Evolutionary conservation across 2,888 invertebrate genomes (phyloP), one percentile per base, ranked within the genome.

Genomic region (Chymomyza amoena): DNA sequence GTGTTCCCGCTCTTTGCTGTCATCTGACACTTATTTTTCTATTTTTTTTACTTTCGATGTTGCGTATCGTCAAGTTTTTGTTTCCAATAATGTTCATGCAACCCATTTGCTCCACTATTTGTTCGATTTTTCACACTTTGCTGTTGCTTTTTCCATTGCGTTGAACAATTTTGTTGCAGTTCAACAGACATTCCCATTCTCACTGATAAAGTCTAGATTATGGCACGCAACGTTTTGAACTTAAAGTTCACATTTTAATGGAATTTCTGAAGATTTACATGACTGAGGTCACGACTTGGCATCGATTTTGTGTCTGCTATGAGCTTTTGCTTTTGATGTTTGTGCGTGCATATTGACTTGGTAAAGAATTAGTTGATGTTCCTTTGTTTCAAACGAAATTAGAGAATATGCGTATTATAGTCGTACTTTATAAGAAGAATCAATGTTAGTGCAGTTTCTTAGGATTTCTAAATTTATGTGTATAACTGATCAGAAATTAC

Each of bases 221-320:
- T 82, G 73, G 77, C 88, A 88, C 89, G 84, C 87, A 87, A 77
- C 74, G 68, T 69, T 76, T 78, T 89, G 88, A 89, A 89, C 89
- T 87, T 86, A 57, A 72, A 77, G 88, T 89, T 89, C 88, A 89
- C 77, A 76, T 79, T 85, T 82, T 82, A 88, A 88, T 88, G 82
- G 84, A 82, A 85, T 85, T 85, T 83, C 74, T 75, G 77, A 75
- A 87, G 87, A 87, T 84, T 87, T 82, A 84, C 87, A 84, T 75
- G 81, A 73, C 80, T 68, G 77, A 76, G 79, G 75, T 84, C 78
- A 67, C 60, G 80, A 79, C 83, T 69, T 75, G 87, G 69, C 84
- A 84, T 83, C 77, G 72, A 80, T 81, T 78, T 61, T 61, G n/a
- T 36, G 4, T 32, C 7, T 28, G 7, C 6, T 28, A 2, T 57